Percentiles rank a stretch among this genome's conserved stretches.
Conservation (phyloP, 2,113 vertebrate species). For the Chinchilla lanigera region DNA sequence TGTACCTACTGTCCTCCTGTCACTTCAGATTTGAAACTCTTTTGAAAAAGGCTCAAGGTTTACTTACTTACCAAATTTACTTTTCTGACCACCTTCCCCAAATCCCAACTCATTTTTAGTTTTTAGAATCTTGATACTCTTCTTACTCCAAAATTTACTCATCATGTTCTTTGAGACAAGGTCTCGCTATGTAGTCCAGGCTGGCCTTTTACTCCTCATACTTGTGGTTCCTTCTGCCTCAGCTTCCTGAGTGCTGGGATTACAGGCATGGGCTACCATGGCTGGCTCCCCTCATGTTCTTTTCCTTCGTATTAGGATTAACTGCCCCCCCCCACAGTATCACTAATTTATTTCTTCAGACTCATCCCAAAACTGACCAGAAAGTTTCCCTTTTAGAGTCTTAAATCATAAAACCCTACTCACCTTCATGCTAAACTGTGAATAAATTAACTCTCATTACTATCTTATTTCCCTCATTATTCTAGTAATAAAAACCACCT, state of each 20-base stretch:
- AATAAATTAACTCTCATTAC: slow-evolving; percentile 46
- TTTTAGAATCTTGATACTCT: slow-evolving; percentile 7
- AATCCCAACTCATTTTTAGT: slow-evolving; percentile 34
- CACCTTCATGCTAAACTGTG: not conserved
- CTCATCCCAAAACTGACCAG: not conserved
- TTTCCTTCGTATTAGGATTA: not conserved
- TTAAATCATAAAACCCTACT: slow-evolving; percentile 37
- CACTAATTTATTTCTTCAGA: slow-evolving; percentile 28
- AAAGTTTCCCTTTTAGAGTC: not conserved
- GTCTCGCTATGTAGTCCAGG: not conserved
- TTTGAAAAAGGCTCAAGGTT: not conserved
- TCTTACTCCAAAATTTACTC: not conserved
- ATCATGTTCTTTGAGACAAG: not conserved
- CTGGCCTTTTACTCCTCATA: not conserved
- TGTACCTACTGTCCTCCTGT: not conserved
- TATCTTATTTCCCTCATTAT: slow-evolving; percentile 7
- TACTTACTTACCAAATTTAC: not conserved
- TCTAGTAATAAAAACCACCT: slow-evolving; percentile 19
- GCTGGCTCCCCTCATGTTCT: not conserved
- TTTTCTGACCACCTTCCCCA: not conserved
- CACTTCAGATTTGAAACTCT: slow-evolving; percentile 2
- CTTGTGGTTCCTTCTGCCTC: not conserved
- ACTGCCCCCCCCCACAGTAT: too few species aligned
- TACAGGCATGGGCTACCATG: too few species aligned
- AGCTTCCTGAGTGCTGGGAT: too few species aligned